Evolutionary conservation across 2,797 vertebrate species (phyloP), one percentile per base, ranked within the genome.

Genomic region (Muscicapa comitata): DNA sequence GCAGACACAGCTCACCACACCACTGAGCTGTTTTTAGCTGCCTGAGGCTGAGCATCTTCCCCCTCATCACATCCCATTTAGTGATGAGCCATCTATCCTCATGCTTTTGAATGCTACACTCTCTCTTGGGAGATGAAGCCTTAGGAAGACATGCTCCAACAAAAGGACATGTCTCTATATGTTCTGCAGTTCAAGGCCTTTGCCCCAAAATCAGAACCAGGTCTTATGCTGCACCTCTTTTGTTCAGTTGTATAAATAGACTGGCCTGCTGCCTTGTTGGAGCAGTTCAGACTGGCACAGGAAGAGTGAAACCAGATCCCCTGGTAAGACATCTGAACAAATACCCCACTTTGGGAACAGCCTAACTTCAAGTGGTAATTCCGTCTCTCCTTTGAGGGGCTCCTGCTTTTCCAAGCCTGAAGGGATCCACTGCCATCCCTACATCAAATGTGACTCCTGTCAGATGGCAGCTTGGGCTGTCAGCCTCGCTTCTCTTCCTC

Each of bases 61-160:
- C 73, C 87, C 86, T 91, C 88, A 93, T 50, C 94, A 88, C 85
- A 86, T 74, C 79, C 74, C 86, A 57, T 85, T 61, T 73, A 43
- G 38, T 17, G 66, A 95, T 43, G 70, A 90, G 78, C 77, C 71
- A 73, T 61, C 79, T 29, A 70, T 62, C 70, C 26, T 67, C 63
- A 38, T 17, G 53, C 35, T 55, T 90, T 70, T 61, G 81, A 85
- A 66, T 20, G n/a, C 38, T 33, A 78, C 7, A 14, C 16, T 77
- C n/a, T 33, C 19, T 61, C 35, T 82, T 42, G n/a, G 0, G 38
- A 71, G 45, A 93, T 10, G 4, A 0, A 81, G 50, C 38, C 23
- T 63, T 71, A 51, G 55, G 66, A 92, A 67, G 42, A 51, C 33
- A 66, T 15, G 23, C 3, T 89, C 38, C 35, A 51, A 20, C 28